A percentile compares a stretch with the other conserved stretches of the same genome.
These are phyloP conservation scores for Diplazon laetatorius DNA, from an alignment of 2,888 invertebrate genomes.

Conservation along the genomic window DNA sequence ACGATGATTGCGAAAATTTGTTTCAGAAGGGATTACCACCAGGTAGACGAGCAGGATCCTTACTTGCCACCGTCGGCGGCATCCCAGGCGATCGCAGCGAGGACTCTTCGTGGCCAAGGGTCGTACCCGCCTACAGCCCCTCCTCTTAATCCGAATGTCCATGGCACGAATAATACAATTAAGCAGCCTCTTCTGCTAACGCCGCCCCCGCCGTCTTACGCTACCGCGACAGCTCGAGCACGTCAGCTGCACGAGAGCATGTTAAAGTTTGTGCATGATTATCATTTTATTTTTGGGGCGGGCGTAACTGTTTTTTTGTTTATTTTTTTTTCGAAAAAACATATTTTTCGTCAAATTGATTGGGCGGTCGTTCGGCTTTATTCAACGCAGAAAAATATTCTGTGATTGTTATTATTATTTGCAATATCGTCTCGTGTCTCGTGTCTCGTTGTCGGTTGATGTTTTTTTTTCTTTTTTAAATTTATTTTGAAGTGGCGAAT, in stretches of 20 bases:
- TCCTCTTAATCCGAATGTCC: conserved; percentile 83
- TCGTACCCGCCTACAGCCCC: conserved; percentile 87
- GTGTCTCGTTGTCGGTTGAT: conserved; percentile 16
- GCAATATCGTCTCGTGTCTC: conserved; percentile 26
- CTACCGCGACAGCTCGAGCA: conserved; percentile 84
- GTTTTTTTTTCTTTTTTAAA: too few relatives aligned
- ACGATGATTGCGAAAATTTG: conserved; percentile 58
- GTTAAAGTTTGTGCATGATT: conserved; percentile 84
- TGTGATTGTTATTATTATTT: conserved; percentile 1
- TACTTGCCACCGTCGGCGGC: conserved; percentile 87
- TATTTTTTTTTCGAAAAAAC: conserved; percentile 58
- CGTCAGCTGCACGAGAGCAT: conserved; percentile 83
- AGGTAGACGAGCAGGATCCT: conserved; percentile 93
- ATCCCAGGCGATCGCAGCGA: conserved; percentile 85
- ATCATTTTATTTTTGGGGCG: too few relatives aligned
- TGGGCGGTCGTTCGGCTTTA: conserved; percentile 10
- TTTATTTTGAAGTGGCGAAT: not conserved
- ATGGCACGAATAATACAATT: conserved; percentile 85
- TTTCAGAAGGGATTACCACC: conserved; percentile 90
- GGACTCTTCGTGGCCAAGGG: conserved; percentile 88
- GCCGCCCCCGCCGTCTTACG: conserved; percentile 86
- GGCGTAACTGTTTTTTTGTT: conserved; percentile 68
- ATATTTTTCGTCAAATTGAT: too few relatives aligned
- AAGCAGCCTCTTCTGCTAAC: conserved; percentile 83
- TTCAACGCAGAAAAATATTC: not conserved